Evolutionary conservation across 1,140 invertebrate genomes (phyloP).

Genomic region (Drosophila watanabei): DNA sequence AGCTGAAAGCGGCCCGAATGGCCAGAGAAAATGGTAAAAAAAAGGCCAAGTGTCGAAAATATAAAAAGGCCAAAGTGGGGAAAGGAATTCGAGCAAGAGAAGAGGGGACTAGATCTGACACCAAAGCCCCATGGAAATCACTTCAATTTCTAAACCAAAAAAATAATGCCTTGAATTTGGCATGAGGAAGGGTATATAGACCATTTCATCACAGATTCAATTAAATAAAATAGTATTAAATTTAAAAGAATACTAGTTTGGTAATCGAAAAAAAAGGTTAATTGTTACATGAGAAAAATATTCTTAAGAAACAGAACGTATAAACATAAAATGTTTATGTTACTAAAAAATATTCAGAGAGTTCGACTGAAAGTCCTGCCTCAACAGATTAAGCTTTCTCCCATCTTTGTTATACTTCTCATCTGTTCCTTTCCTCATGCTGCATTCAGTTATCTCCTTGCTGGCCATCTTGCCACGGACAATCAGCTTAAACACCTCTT

Average conservation of each 20-base stretch:
- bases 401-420: neutral
- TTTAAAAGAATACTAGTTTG: neutral
- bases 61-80: constrained; percentile 53
- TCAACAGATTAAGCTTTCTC: neutral
- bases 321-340: no score
- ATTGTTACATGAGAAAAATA: neutral
- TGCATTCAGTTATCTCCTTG: neutral
- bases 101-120: constrained; percentile 25
- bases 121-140: constrained; percentile 29
- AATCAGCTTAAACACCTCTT: constrained; percentile 69
- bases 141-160: neutral
- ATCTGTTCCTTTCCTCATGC: neutral
- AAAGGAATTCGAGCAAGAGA: neutral
- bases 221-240: neutral
- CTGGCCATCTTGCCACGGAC: constrained; percentile 19
- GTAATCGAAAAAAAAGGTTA: no score
- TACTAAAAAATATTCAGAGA: neutral
- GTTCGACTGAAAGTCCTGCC: neutral
- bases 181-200: no score
- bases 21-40: constrained; percentile 31
- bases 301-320: neutral
- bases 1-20: constrained; percentile 51
- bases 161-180: neutral
- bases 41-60: constrained; percentile 71
- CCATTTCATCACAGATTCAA: neutral